A percentile compares a stretch with the other conserved stretches of the same genome.
These are phyloP conservation scores for Phaetusa simplex DNA, from an alignment of 2,113 vertebrate genomes.

Conservation along the genomic window DNA sequence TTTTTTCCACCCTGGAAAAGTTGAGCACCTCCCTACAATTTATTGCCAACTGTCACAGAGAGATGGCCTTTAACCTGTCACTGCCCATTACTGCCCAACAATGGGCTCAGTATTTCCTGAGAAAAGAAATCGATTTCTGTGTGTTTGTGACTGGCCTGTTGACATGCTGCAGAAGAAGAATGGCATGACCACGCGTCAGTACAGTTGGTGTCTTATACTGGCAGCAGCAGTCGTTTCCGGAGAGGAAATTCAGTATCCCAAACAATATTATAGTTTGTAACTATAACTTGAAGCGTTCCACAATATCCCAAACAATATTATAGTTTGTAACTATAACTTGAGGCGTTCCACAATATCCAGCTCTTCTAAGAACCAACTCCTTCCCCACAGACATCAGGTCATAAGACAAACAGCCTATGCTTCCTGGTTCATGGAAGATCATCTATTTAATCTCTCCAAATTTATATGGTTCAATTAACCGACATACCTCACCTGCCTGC, in stretches of 20 bases:
- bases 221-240: neutral
- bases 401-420: neutral
- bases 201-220: neutral
- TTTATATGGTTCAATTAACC: neutral
- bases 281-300: neutral
- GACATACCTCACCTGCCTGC: neutral
- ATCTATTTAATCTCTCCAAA: neutral
- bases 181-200: rapidly evolving
- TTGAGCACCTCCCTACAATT: neutral
- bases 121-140: neutral
- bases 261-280: neutral
- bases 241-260: neutral
- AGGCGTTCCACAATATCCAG: neutral
- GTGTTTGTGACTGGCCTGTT: neutral
- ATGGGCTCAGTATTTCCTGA: neutral
- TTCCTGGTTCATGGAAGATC: neutral
- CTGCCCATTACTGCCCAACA: neutral
- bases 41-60: neutral
- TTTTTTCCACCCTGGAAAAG: neutral
- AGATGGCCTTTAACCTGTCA: neutral
- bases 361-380: neutral
- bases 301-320: neutral
- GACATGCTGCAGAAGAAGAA: neutral
- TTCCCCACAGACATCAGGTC: neutral
- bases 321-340: neutral